Base-by-base conservation (phyloP, 2,888 invertebrate genomes). In the Bombylius major region DNA sequence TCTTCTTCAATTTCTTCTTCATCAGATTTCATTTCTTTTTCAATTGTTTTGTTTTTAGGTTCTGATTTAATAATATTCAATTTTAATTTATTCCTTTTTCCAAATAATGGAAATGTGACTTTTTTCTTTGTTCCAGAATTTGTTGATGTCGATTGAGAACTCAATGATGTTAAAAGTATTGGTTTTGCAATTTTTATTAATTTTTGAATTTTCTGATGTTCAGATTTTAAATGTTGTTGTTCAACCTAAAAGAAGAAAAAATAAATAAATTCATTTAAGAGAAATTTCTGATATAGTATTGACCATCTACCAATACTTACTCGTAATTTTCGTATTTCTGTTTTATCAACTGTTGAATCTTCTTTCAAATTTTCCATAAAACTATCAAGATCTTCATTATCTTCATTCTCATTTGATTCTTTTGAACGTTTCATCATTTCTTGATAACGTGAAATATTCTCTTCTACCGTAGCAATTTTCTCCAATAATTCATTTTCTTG, bases 341-440 rank as follows among this genome's bases (percentile, higher is more conserved):
- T 79, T 69, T 85, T 86, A 54, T 80, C 82, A 14, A 84, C 75
- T 36, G 77, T 75, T 1, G 76, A 76, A 65, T 82, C 81, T 56
- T 77, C 79, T 0, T 76, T 72, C 57, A 90, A 71, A 44, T 78
- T 79, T 45, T 79, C 80, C 91, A 96, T 93, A 71, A 82, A 96
- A 6, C 82, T 82, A 68, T 96, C 96, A 50, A 96, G 72, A 3
- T 86, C 85, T 68, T 94, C 93, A 47, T 77, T 78, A 8, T 82
- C 82, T 3, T 51, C 60, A 14, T 56, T 60, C 31, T 65, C 54
- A 36, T 66, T 65, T 12, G 62, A 60, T 5, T 60, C 62, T 56
- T 71, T 72, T 0, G 73, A 63, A 1, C 67, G 61, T 68, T 73
- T 74, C 3, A 79, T 63, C 3, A 69, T 61, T 50, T 69, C 66